phyloP scores from a whole-genome alignment of 2,888 invertebrate species.

The Lasioglossum oenotherae region DNA sequence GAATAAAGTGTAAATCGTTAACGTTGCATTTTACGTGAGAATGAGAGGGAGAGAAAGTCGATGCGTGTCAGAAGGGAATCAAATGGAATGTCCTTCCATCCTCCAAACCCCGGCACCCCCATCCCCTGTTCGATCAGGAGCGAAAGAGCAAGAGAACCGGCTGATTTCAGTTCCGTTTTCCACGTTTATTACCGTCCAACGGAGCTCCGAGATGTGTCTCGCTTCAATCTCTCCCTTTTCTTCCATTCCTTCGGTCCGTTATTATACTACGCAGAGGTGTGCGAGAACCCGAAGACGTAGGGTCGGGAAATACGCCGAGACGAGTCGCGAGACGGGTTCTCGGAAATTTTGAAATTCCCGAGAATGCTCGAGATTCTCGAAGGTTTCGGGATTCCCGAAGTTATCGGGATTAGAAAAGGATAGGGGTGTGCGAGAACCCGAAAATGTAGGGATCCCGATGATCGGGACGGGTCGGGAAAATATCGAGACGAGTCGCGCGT shows the following conservation, averaged over 20 bases:
- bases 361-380: too few species aligned
- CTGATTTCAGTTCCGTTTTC: constrained; percentile 32
- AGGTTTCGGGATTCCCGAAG: too few species aligned
- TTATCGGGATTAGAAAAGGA: too few species aligned
- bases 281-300: too few species aligned
- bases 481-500: too few species aligned
- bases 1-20: constrained; percentile 47
- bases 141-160: background rate
- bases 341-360: too few species aligned
- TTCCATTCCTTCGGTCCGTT: constrained; percentile 49
- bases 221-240: constrained; percentile 53
- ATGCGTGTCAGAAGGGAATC: constrained; percentile 32
- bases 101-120: background rate
- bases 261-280: background rate
- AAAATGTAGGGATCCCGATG: too few species aligned
- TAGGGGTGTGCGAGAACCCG: too few species aligned
- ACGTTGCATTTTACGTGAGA: constrained; percentile 67
- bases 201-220: constrained; percentile 16
- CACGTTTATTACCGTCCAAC: constrained; percentile 7
- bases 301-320: too few species aligned
- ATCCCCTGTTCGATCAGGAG: background rate
- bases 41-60: constrained; percentile 17
- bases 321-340: too few species aligned
- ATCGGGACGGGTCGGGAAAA: too few species aligned
- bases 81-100: constrained; percentile 52